Conservation (phyloP, 2,888 invertebrate genomes). For the Callyntrura guangdongensis region DNA sequence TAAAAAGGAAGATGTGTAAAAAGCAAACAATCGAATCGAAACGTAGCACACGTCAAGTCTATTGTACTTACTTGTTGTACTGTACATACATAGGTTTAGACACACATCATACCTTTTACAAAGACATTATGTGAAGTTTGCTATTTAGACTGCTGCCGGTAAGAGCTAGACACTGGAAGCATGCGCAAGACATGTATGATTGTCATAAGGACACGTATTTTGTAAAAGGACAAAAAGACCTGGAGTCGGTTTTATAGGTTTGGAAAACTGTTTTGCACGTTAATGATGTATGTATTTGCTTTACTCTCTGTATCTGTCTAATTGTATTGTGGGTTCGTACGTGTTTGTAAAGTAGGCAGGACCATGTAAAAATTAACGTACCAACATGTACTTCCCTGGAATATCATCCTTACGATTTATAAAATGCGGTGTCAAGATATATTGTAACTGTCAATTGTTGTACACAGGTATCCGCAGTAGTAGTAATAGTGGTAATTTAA, state of each 20-base stretch:
- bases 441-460: background rate
- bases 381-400: background rate
- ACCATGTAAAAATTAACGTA: conserved; percentile 23
- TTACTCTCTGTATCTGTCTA: background rate
- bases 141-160: too few species aligned
- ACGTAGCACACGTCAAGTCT: background rate
- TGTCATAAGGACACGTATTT: background rate
- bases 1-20: conserved; percentile 10
- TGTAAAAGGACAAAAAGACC: background rate
- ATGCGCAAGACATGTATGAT: background rate
- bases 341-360: conserved; percentile 68
- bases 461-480: background rate
- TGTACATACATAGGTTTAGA: too few species aligned
- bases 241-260: background rate
- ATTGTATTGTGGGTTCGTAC: background rate
- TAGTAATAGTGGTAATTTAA: background rate
- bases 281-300: background rate
- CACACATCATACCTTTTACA: too few species aligned
- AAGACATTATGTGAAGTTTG: too few species aligned
- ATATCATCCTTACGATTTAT: background rate
- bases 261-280: background rate
- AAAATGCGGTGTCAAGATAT: background rate
- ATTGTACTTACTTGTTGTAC: too few species aligned
- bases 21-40: background rate
- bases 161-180: background rate